Evolutionary conservation across 2,797 vertebrate genomes (phyloP), one percentile per base, ranked within the genome.

Genomic region (Muscicapa striata): DNA sequence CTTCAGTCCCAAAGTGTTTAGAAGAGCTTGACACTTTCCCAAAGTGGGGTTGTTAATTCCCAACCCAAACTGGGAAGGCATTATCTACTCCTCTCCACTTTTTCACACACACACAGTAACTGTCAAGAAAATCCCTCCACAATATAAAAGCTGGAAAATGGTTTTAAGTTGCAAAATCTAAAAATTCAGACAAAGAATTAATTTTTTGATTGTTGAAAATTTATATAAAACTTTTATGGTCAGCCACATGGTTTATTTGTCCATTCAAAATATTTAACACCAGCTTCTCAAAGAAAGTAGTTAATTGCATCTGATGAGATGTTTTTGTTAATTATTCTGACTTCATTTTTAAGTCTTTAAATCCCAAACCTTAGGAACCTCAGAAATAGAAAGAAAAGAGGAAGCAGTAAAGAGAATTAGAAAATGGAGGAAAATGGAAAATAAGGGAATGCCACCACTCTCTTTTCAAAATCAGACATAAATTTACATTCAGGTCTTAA

Each of bases 401-500:
- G 14, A 82, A 69, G 27, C 61, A 57, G 18, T 6, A 30, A 77
- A 68, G 19, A 64, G 15, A 62, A 36, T n/a, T 48, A 52, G 41
- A 41, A 61, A 85, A 61, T 7, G n/a, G 21, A 23, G 22, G 26
- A 55, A 74, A 52, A 51, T 29, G 21, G 43, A 73, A 87, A 94
- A 87, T 6, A 17, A 72, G 34, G n/a, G 14, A 76, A 52, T 9
- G 21, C 19, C 17, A 80, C 10, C 4, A 17, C 9, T 59, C 29
- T 76, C 63, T 69, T 74, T 74, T 87, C 43, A 79, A 92, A 94
- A 79, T 41, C 45, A 63, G 68, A 83, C 1, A 1, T 59, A 70
- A 84, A 90, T 89, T 87, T 87, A 32, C 66, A 62, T 89, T 83
- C 20, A 27, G 78, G 77, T 89, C 85, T 79, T 89, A 89, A 94